A percentile compares a stretch with the other conserved stretches of the same genome.
Evolutionary conservation across 2,113 vertebrate species (phyloP).

Genomic region (Oxyruncus cristatus): DNA sequence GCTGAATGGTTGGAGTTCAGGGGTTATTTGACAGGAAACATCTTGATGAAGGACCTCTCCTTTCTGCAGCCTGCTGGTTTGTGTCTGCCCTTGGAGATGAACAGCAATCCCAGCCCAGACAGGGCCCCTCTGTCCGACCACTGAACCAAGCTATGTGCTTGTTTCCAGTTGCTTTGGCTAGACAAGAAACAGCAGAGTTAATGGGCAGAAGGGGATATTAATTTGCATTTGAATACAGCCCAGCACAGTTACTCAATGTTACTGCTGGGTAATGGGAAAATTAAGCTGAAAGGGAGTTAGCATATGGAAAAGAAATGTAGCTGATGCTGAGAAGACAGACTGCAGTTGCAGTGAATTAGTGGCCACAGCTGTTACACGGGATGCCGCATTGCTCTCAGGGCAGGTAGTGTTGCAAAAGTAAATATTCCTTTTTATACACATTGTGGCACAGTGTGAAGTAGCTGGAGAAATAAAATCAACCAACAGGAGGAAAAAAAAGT

Average conservation of each 20-base stretch:
- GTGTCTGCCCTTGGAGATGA: background rate
- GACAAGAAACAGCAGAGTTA: slow-evolving; percentile 47
- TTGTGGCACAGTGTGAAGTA: background rate
- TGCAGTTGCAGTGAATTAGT: slow-evolving; percentile 35
- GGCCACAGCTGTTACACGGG: slow-evolving; percentile 7
- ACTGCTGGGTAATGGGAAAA: slow-evolving; percentile 48
- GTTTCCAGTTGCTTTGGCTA: slow-evolving; percentile 51
- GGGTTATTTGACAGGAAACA: slow-evolving; percentile 35
- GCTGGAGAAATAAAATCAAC: background rate
- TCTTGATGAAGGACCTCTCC: slow-evolving; percentile 12
- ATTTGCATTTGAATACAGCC: slow-evolving; percentile 64
- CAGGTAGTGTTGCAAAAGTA: background rate
- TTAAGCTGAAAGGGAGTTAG: slow-evolving; percentile 33
- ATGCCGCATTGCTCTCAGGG: background rate
- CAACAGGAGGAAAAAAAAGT: background rate
- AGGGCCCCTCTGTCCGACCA: slow-evolving; percentile 28
- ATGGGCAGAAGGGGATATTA: slow-evolving; percentile 48
- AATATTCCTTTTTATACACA: slow-evolving; percentile 4
- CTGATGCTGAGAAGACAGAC: slow-evolving; percentile 26
- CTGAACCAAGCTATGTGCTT: background rate
- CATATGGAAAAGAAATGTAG: slow-evolving; percentile 56
- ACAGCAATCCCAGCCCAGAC: background rate
- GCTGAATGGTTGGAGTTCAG: background rate
- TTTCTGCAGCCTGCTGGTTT: slow-evolving; percentile 7
- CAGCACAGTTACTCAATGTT: slow-evolving; percentile 48